Evolutionary conservation across 2,113 vertebrate genomes (phyloP), one percentile per base, ranked within the genome.

Genomic region (Equus przewalskii): DNA sequence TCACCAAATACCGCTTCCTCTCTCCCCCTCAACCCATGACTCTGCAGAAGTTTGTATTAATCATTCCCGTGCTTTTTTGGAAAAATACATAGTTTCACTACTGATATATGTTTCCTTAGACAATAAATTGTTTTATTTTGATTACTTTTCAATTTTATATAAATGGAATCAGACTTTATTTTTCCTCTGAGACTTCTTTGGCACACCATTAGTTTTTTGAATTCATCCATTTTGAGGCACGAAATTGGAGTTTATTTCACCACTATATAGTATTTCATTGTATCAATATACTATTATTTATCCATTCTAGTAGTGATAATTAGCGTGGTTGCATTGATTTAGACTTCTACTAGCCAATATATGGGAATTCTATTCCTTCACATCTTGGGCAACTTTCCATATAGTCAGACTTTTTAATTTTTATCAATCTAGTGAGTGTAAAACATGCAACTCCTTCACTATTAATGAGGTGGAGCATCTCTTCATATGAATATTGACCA

Each of bases 71-170:
- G 44, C 14, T 88, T n/a, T 56, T 62, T 36, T 11, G 7, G 30
- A 84, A 92, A 78, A 91, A 75, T 65, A 3, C 24, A 80, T 44
- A 72, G 14, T 82, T 85, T 92, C 30, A 69, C n/a, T 82, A 49
- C 9, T 0, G 3, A 89, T 36, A 2, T 60, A 49, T 87, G 19
- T 60, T 93, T 70, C 60, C 16, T 83, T 82, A 51, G 21, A 62
- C 5, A 79, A 91, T 60, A 69, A 36, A 69, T 86, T 72, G 6
- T 70, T 88, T 92, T 90, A 64, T 67, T 89, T 95, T 60, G 49
- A 64, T 28, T 82, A 6, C 14, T 87, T 44, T 41, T 90, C 62
- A 51, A 26, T 41, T 91, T 76, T 49, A 75, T 41, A 51, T 78
- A 69, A 89, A 36, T 70, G 51, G 33, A 88, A 87, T 82, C 26